Percentiles rank a stretch among this genome's conserved stretches.
Conservation (phyloP, 2,888 invertebrate genomes). For the Heteromyza rotundicornis region DNA sequence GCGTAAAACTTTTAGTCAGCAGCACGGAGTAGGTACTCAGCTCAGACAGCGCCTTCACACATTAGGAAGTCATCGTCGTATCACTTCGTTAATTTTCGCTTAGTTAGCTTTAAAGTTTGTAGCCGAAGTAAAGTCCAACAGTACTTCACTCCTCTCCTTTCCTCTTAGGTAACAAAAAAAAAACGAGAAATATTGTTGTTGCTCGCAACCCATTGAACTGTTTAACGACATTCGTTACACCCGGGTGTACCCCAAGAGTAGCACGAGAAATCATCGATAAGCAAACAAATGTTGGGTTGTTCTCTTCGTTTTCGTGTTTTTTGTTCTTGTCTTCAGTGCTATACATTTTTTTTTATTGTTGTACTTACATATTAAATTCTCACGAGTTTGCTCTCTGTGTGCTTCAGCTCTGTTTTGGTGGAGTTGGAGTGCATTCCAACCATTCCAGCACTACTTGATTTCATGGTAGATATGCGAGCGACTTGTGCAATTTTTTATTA, state of each 20-base stretch:
- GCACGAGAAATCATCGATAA: background rate
- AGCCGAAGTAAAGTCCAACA: background rate
- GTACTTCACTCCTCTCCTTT: background rate
- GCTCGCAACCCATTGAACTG: constrained; percentile 23
- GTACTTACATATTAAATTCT: constrained; percentile 1
- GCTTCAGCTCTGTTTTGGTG: background rate
- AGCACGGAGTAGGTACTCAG: too few species aligned
- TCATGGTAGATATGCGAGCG: too few species aligned
- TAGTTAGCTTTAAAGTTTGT: constrained; percentile 14
- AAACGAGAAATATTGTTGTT: too few species aligned
- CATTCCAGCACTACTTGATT: constrained; percentile 22
- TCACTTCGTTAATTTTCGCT: constrained; percentile 23
- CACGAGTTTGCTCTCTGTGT: background rate
- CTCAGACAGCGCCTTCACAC: background rate
- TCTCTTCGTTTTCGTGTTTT: background rate
- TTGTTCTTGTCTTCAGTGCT: too few species aligned
- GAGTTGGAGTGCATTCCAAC: constrained; percentile 4
- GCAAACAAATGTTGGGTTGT: constrained; percentile 1
- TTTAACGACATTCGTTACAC: constrained; percentile 12
- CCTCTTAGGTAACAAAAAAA: too few species aligned
- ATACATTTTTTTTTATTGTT: too few species aligned
- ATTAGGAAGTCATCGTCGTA: constrained; percentile 12
- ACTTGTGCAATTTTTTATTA: too few species aligned
- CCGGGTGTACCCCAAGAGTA: background rate
- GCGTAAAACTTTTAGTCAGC: too few species aligned